Conservation (phyloP, 2,797 vertebrate species). For the Bucorvus abyssinicus region DNA sequence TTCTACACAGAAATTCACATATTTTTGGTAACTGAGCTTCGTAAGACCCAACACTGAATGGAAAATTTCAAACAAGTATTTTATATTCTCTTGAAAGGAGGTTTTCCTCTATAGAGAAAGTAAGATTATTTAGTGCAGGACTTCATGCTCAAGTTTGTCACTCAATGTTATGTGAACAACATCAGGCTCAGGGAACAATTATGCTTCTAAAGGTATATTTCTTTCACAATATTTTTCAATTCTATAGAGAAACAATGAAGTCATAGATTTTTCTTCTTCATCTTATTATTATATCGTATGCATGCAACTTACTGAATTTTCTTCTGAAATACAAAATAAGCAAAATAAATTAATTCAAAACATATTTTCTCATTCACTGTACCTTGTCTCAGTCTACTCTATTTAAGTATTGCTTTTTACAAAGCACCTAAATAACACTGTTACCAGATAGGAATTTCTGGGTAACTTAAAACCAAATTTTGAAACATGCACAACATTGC, state of each 20-base stretch:
- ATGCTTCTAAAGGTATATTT: not conserved
- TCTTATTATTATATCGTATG: not conserved
- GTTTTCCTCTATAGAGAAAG: not conserved
- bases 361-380: not conserved
- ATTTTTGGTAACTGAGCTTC: not conserved
- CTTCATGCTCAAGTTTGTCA: not conserved
- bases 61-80: not conserved
- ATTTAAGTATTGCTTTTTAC: not conserved
- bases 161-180: not conserved
- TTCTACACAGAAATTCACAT: not conserved
- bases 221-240: not conserved
- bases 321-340: not conserved
- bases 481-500: not conserved
- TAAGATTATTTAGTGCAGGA: not conserved
- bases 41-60: not conserved
- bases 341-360: not conserved
- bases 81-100: not conserved
- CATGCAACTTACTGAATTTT: not conserved
- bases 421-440: not conserved
- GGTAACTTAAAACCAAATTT: not conserved
- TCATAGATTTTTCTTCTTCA: not conserved
- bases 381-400: not conserved
- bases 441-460: not conserved
- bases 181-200: not conserved
- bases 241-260: not conserved